A percentile compares a stretch with the other conserved stretches of the same genome.
These are phyloP conservation scores for Geotrypetes seraphini DNA, from an alignment of 2,797 vertebrate species.

Conservation along the genomic window DNA sequence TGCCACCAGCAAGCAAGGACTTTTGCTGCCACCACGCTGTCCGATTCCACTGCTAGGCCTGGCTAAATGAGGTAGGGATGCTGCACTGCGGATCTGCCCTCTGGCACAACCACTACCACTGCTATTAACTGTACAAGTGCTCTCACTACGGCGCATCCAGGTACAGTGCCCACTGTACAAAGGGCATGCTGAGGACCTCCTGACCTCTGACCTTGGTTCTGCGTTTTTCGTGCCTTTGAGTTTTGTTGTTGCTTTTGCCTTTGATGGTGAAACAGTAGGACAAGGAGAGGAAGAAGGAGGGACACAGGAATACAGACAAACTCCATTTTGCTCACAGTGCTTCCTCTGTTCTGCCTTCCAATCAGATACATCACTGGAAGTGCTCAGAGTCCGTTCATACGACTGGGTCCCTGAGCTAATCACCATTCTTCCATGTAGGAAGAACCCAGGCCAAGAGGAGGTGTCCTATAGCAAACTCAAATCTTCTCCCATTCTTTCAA, in stretches of 20 bases:
- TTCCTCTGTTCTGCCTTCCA: conserved; percentile 45
- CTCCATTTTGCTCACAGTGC: conserved; percentile 17
- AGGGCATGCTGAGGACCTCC: conserved; percentile 45
- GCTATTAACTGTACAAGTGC: conserved; percentile 60
- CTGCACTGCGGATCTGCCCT: conserved; percentile 61
- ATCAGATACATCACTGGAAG: conserved; percentile 20
- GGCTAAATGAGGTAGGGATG: conserved; percentile 79
- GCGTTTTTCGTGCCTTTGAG: conserved; percentile 2
- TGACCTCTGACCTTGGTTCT: conserved; percentile 21
- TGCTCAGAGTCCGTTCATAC: conserved; percentile 49
- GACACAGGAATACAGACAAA: conserved; percentile 7
- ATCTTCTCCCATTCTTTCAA: no score
- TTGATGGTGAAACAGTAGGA: background rate
- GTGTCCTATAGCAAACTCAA: no score
- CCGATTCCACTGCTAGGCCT: conserved; percentile 30
- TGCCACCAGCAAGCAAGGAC: conserved; percentile 77
- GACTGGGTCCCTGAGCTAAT: conserved; percentile 63
- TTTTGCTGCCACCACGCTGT: conserved; percentile 32
- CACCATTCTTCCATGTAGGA: conserved; percentile 64
- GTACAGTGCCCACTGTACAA: conserved; percentile 35
- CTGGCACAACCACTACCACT: conserved; percentile 19
- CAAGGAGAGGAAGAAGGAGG: conserved; percentile 9
- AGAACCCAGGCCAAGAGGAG: no score
- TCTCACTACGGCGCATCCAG: conserved; percentile 76
- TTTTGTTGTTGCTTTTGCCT: background rate